Percentiles rank a stretch among this genome's conserved stretches.
phyloP scores from a whole-genome alignment of 2,888 invertebrate species.

The Andrena trimmerana region DNA sequence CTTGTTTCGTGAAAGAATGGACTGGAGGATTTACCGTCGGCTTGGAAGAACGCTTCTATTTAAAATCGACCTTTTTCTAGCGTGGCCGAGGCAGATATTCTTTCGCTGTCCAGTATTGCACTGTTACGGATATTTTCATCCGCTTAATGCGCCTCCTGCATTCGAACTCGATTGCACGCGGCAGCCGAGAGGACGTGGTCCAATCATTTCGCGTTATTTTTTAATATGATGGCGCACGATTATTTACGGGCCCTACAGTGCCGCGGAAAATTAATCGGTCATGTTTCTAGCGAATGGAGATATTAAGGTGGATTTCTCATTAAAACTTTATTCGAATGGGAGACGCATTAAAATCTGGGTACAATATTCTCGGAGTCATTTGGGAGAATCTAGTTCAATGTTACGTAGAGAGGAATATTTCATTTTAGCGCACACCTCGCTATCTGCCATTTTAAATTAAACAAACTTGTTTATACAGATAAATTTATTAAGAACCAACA shows the following conservation, averaged over 20 bases:
- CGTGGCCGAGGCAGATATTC: conserved; percentile 39
- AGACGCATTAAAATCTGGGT: too few relatives aligned
- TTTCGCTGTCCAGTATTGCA: conserved; percentile 3
- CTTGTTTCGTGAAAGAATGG: conserved; percentile 41
- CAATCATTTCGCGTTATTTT: conserved; percentile 9
- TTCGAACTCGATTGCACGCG: conserved; percentile 29
- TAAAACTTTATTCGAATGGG: too few relatives aligned
- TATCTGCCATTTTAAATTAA: background rate
- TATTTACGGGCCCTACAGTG: conserved; percentile 8
- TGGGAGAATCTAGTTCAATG: background rate
- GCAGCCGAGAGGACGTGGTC: background rate
- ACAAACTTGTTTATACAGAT: background rate
- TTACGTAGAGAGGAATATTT: background rate
- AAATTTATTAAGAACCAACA: conserved; percentile 11
- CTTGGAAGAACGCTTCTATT: conserved; percentile 24
- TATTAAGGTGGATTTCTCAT: too few relatives aligned
- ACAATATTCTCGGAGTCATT: too few relatives aligned
- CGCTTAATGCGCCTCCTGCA: conserved; percentile 43
- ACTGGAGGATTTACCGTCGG: conserved; percentile 28
- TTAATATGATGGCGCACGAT: background rate
- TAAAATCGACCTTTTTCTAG: conserved; percentile 50
- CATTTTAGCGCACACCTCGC: background rate
- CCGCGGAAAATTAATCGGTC: conserved; percentile 25
- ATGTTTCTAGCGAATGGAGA: background rate
- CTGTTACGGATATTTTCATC: conserved; percentile 47